Percentiles rank a stretch among this genome's conserved stretches.
Conservation (phyloP, 2,888 invertebrate species). For the Malthinus flaveolus region DNA sequence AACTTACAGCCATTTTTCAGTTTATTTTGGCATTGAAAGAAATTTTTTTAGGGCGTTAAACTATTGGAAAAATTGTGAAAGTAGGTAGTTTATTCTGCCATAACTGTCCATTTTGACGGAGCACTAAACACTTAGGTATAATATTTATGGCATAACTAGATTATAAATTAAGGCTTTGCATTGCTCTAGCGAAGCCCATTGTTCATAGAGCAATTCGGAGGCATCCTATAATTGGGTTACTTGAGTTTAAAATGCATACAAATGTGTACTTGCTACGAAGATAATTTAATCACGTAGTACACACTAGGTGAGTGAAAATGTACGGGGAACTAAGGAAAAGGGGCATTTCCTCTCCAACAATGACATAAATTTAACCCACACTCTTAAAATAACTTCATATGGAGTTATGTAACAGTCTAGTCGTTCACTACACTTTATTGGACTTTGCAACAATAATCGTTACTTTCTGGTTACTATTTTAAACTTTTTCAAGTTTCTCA, state of each 20-base stretch:
- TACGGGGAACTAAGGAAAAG: too few species aligned
- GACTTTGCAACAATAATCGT: too few species aligned
- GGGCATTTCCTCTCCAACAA: too few species aligned
- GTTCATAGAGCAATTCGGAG: slow-evolving; percentile 15
- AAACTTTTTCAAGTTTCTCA: too few species aligned
- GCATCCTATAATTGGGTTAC: slow-evolving; percentile 20
- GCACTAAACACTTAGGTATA: background rate
- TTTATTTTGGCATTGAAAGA: background rate
- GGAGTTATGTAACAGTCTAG: too few species aligned
- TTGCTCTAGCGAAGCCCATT: slow-evolving; percentile 18
- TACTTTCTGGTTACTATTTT: too few species aligned
- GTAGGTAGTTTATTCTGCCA: background rate
- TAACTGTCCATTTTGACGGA: background rate
- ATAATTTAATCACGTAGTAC: too few species aligned
- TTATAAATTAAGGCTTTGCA: slow-evolving; percentile 13
- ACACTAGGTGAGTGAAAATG: too few species aligned
- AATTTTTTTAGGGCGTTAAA: background rate
- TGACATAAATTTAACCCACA: too few species aligned
- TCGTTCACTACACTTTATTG: too few species aligned
- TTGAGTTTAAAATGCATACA: slow-evolving; percentile 11
- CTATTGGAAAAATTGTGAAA: background rate
- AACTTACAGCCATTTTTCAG: background rate
- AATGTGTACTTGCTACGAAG: too few species aligned
- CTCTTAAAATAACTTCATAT: too few species aligned
- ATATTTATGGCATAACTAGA: slow-evolving; percentile 8